A percentile compares a stretch with the other conserved stretches of the same genome.
These are phyloP conservation scores for Momotus momota DNA, from an alignment of 2,797 vertebrate genomes.

Conservation along the genomic window DNA sequence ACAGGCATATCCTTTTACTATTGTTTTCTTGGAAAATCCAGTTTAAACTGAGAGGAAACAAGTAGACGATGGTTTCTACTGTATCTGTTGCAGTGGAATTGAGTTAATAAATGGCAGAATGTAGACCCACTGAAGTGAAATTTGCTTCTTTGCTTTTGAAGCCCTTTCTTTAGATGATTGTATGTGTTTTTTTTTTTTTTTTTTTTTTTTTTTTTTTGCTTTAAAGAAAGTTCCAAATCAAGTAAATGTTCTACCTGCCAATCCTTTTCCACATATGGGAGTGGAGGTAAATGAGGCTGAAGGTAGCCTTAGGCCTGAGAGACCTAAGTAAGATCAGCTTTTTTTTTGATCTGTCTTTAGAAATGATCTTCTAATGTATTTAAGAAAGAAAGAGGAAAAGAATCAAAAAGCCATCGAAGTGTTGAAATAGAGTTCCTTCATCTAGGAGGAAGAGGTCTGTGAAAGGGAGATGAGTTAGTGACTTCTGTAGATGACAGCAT, in stretches of 20 bases:
- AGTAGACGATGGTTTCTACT: background rate
- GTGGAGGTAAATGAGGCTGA: slow-evolving; percentile 16
- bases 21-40: background rate
- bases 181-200: background rate
- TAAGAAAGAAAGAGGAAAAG: background rate
- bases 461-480: background rate
- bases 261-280: background rate
- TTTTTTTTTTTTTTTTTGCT: background rate
- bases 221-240: background rate
- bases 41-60: background rate
- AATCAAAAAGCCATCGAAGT: background rate
- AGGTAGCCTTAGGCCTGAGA: background rate
- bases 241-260: slow-evolving; percentile 19
- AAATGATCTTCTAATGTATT: background rate
- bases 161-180: background rate
- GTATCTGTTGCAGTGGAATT: background rate
- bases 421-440: background rate
- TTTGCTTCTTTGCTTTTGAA: background rate
- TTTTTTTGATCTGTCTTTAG: background rate
- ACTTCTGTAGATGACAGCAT: background rate
- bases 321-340: background rate
- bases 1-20: background rate
- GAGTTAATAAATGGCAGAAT: background rate
- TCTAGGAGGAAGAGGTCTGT: background rate
- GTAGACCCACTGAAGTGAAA: background rate